Evolutionary conservation across 2,888 invertebrate genomes (phyloP), one percentile per base, ranked within the genome.

Genomic region (Alcis repandata): DNA sequence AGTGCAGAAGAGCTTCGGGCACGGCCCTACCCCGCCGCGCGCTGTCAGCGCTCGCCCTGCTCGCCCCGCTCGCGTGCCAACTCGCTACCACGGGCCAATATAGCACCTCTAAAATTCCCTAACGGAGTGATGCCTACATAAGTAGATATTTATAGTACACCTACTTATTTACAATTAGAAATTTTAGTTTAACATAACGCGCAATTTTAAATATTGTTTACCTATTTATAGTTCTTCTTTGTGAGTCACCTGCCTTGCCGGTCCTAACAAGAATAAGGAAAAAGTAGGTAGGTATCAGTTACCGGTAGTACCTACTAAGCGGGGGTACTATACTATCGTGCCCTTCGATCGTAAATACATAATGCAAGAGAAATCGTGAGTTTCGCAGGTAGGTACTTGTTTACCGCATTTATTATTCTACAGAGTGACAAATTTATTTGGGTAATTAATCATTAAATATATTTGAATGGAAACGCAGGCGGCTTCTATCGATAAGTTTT

Each of bases 1-100:
- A 92, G 91, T 58, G 84, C 90, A 20, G 92, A 92, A 67, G 92
- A 92, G 63, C 75, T 92, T 2, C 83, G 92, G 6, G 74, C 82
- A 32, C 83, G 91, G 2, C 92, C 92, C 0, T 91, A 91, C 36
- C 82, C 79, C 4, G 71, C 74, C 8, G 53, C 80, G 0, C 72
- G 79, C 20, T 71, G 78, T 59, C 74, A 75, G 0, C 77, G 79
- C 8, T 79, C 83, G 7, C 80, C 82, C 3, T 75, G 66, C 19
- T 79, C 82, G 9, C 79, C 84, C 9, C 62, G 60, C 38, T 63
- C 63, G 19, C 83, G 91, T 9, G 79, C 91, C 1, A 87, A 78
- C 59, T 92, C 92, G 0, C 58, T 91, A 17, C 88, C 92, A 0
- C 77, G 89, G 40, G 79, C 79, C 10, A 76, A 81, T 3, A 75